phyloP scores from a whole-genome alignment of 2,113 vertebrate species.

The Geococcyx californianus region DNA sequence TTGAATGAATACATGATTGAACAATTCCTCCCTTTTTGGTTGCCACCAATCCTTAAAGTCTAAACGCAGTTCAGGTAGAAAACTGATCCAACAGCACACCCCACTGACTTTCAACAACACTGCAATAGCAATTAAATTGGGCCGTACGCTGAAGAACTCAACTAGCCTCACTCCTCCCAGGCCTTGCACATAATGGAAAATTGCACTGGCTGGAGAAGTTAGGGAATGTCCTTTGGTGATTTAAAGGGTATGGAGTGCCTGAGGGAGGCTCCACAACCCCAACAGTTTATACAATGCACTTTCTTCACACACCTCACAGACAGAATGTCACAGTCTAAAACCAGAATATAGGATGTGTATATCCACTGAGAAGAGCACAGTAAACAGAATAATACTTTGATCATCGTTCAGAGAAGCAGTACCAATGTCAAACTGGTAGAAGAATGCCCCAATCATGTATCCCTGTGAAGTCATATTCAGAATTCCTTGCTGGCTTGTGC shows the following conservation, averaged over 20 bases:
- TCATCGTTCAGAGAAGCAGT: background rate
- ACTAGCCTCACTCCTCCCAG: background rate
- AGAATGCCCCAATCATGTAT: background rate
- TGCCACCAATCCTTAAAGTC: background rate
- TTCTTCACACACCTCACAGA: background rate
- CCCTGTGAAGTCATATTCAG: background rate
- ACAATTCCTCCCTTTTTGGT: background rate
- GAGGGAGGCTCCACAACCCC: background rate
- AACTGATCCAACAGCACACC: conserved; percentile 35
- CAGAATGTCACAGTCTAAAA: background rate
- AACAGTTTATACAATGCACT: background rate
- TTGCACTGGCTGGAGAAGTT: background rate
- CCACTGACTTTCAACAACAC: background rate
- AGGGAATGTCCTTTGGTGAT: background rate
- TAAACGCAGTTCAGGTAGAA: background rate
- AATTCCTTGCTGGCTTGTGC: background rate
- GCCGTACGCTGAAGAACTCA: background rate
- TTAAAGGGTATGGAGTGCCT: background rate
- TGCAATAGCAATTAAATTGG: background rate
- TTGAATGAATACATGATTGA: background rate
- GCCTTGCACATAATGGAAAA: background rate
- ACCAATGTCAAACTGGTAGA: background rate
- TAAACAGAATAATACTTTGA: background rate
- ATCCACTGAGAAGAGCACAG: background rate
- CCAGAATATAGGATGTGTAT: background rate